Base-by-base conservation (phyloP, 1,140 invertebrate species). In the Papilio helenus region DNA sequence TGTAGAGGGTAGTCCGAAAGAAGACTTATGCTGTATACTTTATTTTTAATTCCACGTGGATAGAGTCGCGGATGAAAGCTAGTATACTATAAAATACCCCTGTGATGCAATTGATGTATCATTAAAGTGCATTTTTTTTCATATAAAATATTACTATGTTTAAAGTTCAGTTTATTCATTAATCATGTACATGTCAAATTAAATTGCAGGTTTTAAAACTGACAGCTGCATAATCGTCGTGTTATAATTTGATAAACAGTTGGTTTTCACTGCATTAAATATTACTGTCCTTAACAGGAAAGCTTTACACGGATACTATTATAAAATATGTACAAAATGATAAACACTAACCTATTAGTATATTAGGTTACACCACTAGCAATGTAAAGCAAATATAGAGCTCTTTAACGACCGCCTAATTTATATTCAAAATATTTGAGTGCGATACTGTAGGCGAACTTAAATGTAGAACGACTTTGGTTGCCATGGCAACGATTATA, bases 381-480 rank as follows among this genome's bases (percentile, higher is more conserved):
- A 51, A 16, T 16, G 12, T 20, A 76, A 49, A 76, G 61, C 34
- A 76, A 61, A 76, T 76, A 58, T 76, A 16, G 18, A 26, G 51
- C 51, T 76, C 16, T 29, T 76, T 76, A 76, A 76, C 74, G 51
- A 58, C 18, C 51, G 9, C 29, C 51, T 76, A 34, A 76, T 76
- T 76, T 76, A 20, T 61, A 76, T 58, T n/a, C 74, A 76, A 76
- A 76, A 58, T 39, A 76, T 51, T 51, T 51, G 14, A 76, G 20
- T 34, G 51, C 29, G 20, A 34, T 39, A 55, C 46, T 51, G 74
- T 76, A 76, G 74, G 74, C 51, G 29, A 58, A 58, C 46, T 76
- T 76, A 42, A 20, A 76, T 76, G 23, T 20, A 39, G 5, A 76
- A 76, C 46, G 26, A 34, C 4, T 68, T 2, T 29, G 26, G 61